These are phyloP conservation scores for Squalus acanthias DNA, from an alignment of 2,797 vertebrate genomes.

Conservation along the genomic window DNA sequence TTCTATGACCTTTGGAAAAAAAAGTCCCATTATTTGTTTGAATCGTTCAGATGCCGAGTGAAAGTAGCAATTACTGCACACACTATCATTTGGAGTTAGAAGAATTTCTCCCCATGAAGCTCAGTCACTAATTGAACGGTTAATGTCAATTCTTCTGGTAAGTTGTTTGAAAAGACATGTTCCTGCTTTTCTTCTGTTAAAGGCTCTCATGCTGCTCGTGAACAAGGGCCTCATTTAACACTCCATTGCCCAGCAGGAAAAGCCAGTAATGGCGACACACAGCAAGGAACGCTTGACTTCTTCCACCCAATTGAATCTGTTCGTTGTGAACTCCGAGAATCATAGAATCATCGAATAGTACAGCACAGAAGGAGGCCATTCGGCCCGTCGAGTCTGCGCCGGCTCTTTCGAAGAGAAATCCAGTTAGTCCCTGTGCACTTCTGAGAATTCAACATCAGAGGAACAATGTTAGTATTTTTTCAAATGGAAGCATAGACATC, in stretches of 20 bases:
- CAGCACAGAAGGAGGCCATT: too few relatives aligned
- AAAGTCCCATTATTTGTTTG: not conserved
- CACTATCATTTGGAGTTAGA: constrained; percentile 6
- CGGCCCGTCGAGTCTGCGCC: too few relatives aligned
- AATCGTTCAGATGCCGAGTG: not conserved
- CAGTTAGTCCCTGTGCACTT: not conserved
- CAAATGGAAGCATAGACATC: too few relatives aligned
- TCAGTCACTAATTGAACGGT: constrained; percentile 12
- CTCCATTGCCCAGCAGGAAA: too few relatives aligned
- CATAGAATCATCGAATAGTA: too few relatives aligned
- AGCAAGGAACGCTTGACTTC: not conserved
- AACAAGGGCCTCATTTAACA: constrained; percentile 8
- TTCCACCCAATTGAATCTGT: not conserved
- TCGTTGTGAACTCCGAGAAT: not conserved
- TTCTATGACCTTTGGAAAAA: constrained; percentile 12
- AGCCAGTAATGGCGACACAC: not conserved
- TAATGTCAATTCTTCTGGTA: constrained; percentile 3
- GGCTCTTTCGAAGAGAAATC: too few relatives aligned
- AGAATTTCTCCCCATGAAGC: not conserved
- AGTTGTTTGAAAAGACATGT: not conserved
- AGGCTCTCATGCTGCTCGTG: not conserved
- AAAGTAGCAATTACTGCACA: constrained; percentile 29
- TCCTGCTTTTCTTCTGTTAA: not conserved
- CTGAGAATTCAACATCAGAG: not conserved
- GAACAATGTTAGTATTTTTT: not conserved